Percentiles rank a stretch among this genome's conserved stretches.
These are phyloP conservation scores for Lamellibrachia luymesi DNA, from an alignment of 1,140 invertebrate genomes.

Conservation along the genomic window DNA sequence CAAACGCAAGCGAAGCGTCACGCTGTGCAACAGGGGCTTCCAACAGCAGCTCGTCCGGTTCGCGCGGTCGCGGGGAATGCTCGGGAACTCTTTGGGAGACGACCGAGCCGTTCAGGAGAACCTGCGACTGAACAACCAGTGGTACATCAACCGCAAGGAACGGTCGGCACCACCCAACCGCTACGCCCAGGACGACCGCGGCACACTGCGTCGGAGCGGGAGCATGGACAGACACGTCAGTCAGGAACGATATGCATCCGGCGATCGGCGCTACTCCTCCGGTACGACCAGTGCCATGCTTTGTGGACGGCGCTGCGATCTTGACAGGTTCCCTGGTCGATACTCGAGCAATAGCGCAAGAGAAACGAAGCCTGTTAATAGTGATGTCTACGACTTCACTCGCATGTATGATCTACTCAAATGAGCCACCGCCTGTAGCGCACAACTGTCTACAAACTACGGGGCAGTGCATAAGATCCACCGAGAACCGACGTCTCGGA, in stretches of 20 bases:
- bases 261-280: neutral
- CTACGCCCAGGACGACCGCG: neutral
- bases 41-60: constrained; percentile 25
- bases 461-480: neutral
- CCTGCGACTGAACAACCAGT: neutral
- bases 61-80: constrained; percentile 18
- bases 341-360: neutral
- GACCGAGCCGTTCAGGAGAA: constrained; percentile 8
- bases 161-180: neutral
- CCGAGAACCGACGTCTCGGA: neutral
- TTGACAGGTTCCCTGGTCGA: neutral
- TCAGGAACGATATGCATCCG: neutral
- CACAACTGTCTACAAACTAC: neutral
- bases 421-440: no score
- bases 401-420: neutral
- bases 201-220: neutral
- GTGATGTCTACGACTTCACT: neutral
- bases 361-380: neutral
- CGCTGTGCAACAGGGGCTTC: constrained; percentile 23
- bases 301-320: neutral
- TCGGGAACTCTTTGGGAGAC: constrained; percentile 13
- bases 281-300: neutral
- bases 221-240: neutral
- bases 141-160: neutral
- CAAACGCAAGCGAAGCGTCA: constrained; percentile 25